phyloP scores from a whole-genome alignment of 2,797 vertebrate genomes.

The Cossypha caffra region DNA sequence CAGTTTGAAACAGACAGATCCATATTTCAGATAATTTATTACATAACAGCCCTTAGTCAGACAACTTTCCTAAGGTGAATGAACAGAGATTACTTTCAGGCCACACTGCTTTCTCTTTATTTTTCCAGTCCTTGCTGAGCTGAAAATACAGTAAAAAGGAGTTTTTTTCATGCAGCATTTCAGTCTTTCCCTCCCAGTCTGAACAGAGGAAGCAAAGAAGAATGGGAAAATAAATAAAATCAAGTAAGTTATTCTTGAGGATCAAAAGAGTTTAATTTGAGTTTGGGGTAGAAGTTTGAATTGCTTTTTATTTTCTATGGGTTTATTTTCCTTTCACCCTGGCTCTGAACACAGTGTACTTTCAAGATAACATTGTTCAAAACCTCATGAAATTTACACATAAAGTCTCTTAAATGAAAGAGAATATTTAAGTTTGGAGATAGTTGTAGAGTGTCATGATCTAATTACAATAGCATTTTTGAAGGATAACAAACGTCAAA shows the following conservation, averaged over 20 bases:
- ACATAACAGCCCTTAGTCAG: background rate
- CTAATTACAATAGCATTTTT: slow-evolving; percentile 53
- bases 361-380: slow-evolving; percentile 59
- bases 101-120: background rate
- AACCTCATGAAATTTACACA: slow-evolving; percentile 43
- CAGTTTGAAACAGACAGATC: background rate
- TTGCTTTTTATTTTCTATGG: slow-evolving; percentile 33
- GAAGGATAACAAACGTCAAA: slow-evolving; percentile 29
- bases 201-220: slow-evolving; percentile 44
- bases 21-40: background rate
- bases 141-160: slow-evolving; percentile 14
- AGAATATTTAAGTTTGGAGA: slow-evolving; percentile 49
- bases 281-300: slow-evolving; percentile 21
- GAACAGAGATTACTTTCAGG: slow-evolving; percentile 12
- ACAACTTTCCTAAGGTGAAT: background rate
- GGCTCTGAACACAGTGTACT: slow-evolving; percentile 25
- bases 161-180: background rate
- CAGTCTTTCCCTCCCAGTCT: background rate
- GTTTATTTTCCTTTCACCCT: slow-evolving; percentile 56
- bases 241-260: slow-evolving; percentile 19
- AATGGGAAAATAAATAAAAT: slow-evolving; percentile 61
- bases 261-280: slow-evolving; percentile 49
- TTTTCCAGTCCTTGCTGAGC: background rate
- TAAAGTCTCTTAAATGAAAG: slow-evolving; percentile 22
- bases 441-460: slow-evolving; percentile 21